A percentile compares a stretch with the other conserved stretches of the same genome.
Evolutionary conservation across 1,140 invertebrate species (phyloP).

Genomic region (Drosophila navojoa): DNA sequence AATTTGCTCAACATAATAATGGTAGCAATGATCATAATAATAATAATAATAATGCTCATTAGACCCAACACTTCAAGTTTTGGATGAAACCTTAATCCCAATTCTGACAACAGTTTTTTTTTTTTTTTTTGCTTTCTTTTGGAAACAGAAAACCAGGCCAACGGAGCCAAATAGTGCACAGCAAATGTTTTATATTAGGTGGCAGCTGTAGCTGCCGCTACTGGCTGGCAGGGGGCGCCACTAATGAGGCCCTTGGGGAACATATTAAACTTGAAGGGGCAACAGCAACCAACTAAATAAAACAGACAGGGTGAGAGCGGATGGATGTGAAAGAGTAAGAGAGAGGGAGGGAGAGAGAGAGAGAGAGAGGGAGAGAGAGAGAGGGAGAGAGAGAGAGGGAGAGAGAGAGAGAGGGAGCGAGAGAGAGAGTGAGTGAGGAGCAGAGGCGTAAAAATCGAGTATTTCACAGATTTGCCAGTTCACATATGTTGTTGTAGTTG

Average conservation of each 20-base stretch:
- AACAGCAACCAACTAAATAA: slow-evolving; percentile 20
- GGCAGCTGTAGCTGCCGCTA: slow-evolving; percentile 38
- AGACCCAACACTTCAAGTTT: slow-evolving; percentile 45
- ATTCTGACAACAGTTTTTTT: slow-evolving; percentile 40
- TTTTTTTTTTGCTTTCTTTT: background rate
- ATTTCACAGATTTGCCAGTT: slow-evolving; percentile 30
- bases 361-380: background rate
- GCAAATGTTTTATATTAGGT: slow-evolving; percentile 69
- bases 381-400: background rate
- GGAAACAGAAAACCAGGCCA: slow-evolving; percentile 31
- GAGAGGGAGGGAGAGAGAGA: background rate
- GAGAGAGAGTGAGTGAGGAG: background rate
- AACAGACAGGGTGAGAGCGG: background rate
- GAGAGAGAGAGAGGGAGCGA: background rate
- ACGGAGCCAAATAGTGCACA: slow-evolving; percentile 66
- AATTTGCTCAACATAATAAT: background rate
- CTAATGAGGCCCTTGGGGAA: slow-evolving; percentile 80
- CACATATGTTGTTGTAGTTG: slow-evolving; percentile 21
- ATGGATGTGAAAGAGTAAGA: background rate
- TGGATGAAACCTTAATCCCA: slow-evolving; percentile 57
- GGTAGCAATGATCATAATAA: slow-evolving; percentile 18
- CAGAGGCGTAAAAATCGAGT: slow-evolving; percentile 24
- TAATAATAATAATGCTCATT: slow-evolving; percentile 66
- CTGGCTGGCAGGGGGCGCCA: slow-evolving; percentile 57
- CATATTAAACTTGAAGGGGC: slow-evolving; percentile 70